Conservation (phyloP, 2,797 vertebrate species). For the Buceros bicornis region DNA sequence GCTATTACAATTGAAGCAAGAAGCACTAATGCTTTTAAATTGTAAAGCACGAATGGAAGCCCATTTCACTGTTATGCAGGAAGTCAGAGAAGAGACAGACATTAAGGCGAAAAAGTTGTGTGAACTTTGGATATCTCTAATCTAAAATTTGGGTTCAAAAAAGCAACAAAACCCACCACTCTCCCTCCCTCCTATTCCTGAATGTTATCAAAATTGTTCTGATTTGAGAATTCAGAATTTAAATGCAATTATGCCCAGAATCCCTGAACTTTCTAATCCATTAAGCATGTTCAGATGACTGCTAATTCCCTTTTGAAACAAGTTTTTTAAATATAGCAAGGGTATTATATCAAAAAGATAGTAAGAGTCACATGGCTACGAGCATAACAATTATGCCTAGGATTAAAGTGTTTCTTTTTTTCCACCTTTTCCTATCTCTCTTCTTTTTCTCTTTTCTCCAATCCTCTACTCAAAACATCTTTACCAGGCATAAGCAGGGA, state of each 20-base stretch:
- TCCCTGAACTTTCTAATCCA: not conserved
- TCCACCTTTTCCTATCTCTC: not conserved
- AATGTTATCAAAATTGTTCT: not conserved
- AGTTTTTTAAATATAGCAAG: not conserved
- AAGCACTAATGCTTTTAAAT: not conserved
- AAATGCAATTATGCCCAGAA: not conserved
- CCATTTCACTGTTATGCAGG: not conserved
- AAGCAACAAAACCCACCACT: rapidly evolving
- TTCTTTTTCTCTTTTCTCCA: not conserved
- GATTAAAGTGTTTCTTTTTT: not conserved
- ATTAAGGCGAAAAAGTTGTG: not conserved
- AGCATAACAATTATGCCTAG: rapidly evolving
- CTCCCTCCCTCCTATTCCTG: rapidly evolving
- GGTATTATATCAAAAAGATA: not conserved
- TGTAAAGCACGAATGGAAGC: not conserved
- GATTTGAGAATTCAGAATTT: not conserved
- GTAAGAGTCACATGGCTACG: not conserved
- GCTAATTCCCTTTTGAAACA: not conserved
- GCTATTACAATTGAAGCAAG: not conserved
- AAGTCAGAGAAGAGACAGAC: not conserved
- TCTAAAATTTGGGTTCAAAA: not conserved
- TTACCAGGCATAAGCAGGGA: not conserved
- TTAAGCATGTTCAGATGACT: not conserved
- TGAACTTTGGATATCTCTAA: not conserved
- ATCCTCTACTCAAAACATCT: not conserved